These are phyloP conservation scores for Bombus ignitus DNA, from an alignment of 1,140 invertebrate species.

Conservation along the genomic window DNA sequence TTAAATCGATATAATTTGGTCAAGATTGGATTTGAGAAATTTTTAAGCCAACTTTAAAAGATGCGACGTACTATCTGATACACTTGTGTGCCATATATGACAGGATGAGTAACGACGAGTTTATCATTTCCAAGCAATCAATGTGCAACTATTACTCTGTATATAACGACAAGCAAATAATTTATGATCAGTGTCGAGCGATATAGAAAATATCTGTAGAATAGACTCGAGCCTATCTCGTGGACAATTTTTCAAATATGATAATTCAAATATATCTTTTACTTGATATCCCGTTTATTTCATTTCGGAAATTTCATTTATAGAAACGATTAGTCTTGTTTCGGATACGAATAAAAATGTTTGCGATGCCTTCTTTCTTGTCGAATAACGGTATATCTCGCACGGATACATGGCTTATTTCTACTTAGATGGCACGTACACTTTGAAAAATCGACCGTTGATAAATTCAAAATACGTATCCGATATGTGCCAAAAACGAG, in stretches of 20 bases:
- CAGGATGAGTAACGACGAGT: background rate
- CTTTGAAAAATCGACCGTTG: too few relatives aligned
- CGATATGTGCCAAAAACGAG: too few relatives aligned
- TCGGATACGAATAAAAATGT: background rate
- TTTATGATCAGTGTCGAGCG: background rate
- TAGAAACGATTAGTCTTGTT: too few relatives aligned
- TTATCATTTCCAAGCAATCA: background rate
- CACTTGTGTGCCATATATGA: background rate
- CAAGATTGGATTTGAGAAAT: background rate
- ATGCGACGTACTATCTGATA: background rate
- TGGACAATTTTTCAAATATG: background rate
- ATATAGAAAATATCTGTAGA: background rate
- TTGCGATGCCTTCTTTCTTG: too few relatives aligned
- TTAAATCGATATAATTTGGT: background rate
- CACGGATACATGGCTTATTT: too few relatives aligned
- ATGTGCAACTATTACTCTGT: background rate
- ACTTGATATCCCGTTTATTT: background rate
- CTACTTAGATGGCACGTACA: fast-evolving
- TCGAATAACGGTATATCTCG: too few relatives aligned
- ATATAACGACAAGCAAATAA: background rate
- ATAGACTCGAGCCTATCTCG: background rate
- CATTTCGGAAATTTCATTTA: background rate
- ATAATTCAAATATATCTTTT: background rate
- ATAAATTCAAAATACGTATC: too few relatives aligned
- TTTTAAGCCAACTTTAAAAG: background rate